Base-by-base conservation (phyloP, 2,888 invertebrate species). In the Parnassius mnemosyne region DNA sequence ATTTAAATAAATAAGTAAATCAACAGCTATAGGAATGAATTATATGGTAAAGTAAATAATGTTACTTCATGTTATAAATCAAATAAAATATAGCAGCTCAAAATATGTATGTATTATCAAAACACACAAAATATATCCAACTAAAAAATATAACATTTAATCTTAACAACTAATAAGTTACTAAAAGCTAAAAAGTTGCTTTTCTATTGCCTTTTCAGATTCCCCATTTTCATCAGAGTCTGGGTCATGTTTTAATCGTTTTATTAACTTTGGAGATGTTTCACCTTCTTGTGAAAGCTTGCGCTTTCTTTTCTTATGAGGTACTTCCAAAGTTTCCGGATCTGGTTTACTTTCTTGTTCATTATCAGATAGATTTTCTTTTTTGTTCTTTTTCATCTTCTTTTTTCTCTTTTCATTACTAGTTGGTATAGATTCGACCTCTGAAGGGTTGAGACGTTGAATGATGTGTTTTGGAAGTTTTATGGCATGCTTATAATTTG, bases 141-240 rank as follows among this genome's bases (percentile, higher is more conserved):
- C 20, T 20, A 20, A 20, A 16, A 20, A 20, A 20, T 20, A 20
- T 20, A 20, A 2, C 20, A 20, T 20, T 20, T 20, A 20, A 20
- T 20, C 46, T 46, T 12, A 46, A 46, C n/a, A 46, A 12, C 5
- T 46, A 46, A 12, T n/a, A 46, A 2, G n/a, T n/a, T 54, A 16
- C 77, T 74, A 87, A 76, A 83, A 87, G 68, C 81, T 84, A 74
- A 89, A 89, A 55, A 89, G 80, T 69, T 80, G 89, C 71, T 87
- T 77, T 71, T 86, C 85, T 67, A 89, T 89, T 34, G 85, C 85
- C 69, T 82, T 78, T 65, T 85, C 88, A 0, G 87, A 87, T 9
- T 84, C 88, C 89, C 89, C 89, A 2, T 77, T 78, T 57, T 80
- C 84, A 43, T 75, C 77, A 12, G 79, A 74, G 50, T 80, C 77